Conservation (phyloP, 2,888 invertebrate genomes). For the Liodrosophila aerea region DNA sequence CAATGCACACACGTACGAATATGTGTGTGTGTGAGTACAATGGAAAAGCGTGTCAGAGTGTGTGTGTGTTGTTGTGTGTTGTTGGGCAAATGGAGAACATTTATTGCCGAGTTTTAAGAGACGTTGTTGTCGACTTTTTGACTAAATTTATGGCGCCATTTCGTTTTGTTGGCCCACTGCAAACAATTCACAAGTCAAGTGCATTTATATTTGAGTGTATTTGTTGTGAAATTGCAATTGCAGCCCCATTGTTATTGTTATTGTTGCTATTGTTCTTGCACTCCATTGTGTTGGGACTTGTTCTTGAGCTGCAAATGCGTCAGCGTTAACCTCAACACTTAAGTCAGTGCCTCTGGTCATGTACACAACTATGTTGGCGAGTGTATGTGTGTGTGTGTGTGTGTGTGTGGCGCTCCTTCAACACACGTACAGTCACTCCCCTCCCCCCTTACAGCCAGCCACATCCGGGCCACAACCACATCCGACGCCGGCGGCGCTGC, state of each 20-base stretch:
- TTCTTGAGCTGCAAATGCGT: slow-evolving; percentile 50
- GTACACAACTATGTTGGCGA: slow-evolving; percentile 9
- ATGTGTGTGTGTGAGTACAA: slow-evolving; percentile 27
- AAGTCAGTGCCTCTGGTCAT: slow-evolving; percentile 31
- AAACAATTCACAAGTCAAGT: slow-evolving; percentile 63
- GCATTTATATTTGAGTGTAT: slow-evolving; percentile 65
- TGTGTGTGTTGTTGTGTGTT: too few relatives aligned
- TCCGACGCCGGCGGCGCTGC: slow-evolving; percentile 35
- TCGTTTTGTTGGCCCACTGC: slow-evolving; percentile 49
- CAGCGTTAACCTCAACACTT: slow-evolving; percentile 71
- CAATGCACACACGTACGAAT: slow-evolving; percentile 35
- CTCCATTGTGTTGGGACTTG: slow-evolving; percentile 26
- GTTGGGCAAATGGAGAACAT: slow-evolving; percentile 60
- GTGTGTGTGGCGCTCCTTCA: slow-evolving; percentile 26
- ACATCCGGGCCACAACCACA: slow-evolving; percentile 60
- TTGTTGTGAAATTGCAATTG: slow-evolving; percentile 19
- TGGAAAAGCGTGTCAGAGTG: slow-evolving; percentile 53
- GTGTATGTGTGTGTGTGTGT: slow-evolving; percentile 21
- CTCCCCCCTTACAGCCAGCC: slow-evolving; percentile 21
- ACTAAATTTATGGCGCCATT: slow-evolving; percentile 69
- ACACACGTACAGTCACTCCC: slow-evolving; percentile 19
- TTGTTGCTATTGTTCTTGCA: slow-evolving; percentile 12
- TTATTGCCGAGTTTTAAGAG: slow-evolving; percentile 68
- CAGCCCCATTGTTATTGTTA: slow-evolving; percentile 5
- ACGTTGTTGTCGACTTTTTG: slow-evolving; percentile 52